Conservation (phyloP, 2,888 invertebrate genomes). For the Cephus spinipes region DNA sequence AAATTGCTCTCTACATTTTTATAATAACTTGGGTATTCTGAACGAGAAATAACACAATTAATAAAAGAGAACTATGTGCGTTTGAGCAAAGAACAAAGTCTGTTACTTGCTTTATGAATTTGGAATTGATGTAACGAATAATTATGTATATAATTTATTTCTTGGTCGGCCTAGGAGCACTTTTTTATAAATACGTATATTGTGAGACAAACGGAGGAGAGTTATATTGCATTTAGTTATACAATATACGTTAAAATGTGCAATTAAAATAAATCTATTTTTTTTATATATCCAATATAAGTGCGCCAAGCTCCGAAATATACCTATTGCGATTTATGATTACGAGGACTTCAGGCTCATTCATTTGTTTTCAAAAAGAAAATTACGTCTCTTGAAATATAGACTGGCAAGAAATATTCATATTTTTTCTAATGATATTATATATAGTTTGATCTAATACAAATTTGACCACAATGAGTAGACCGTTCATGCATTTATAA, state of each 20-base stretch:
- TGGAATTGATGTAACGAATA: neutral
- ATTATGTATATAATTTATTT: neutral
- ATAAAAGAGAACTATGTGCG: neutral
- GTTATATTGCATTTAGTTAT: neutral
- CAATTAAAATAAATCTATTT: neutral
- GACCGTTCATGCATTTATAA: no score
- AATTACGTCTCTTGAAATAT: neutral
- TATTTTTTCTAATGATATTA: slow-evolving; percentile 3
- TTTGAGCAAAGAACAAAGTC: neutral
- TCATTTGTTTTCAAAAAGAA: neutral
- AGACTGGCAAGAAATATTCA: neutral
- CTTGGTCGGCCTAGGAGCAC: neutral
- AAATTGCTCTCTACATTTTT: neutral
- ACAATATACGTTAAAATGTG: neutral
- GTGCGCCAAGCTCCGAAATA: neutral
- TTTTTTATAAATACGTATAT: neutral
- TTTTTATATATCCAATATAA: neutral
- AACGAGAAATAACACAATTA: neutral
- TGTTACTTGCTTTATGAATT: neutral
- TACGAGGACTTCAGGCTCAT: neutral
- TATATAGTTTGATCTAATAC: neutral
- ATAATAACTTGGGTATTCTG: neutral
- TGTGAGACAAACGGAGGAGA: neutral
- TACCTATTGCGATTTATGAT: neutral
- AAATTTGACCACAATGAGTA: no score